Base-by-base conservation (phyloP, 2,113 vertebrate species). In the Ceyx margarethae region DNA sequence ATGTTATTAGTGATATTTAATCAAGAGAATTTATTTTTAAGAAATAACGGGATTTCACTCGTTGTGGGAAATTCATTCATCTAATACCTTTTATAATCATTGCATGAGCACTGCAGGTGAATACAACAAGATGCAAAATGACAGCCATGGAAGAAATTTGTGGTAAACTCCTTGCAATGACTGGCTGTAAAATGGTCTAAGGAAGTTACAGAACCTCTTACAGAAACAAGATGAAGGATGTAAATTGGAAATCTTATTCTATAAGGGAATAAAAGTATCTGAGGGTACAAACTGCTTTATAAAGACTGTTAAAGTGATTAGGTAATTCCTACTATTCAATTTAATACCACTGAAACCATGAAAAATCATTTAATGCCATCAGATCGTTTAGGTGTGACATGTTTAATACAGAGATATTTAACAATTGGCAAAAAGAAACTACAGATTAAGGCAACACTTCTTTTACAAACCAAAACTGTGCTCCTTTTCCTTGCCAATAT, bases 361-460 rank as follows among this genome's bases (percentile, higher is more conserved):
- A 95, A 33, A 88, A 94, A 78, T 45, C 29, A 75, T 77, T 96
- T 93, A 89, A 92, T 81, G 28, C 21, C 46, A 67, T 89, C 53
- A 48, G 29, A 89, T 68, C 76, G 35, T 75, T 96, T 68, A 92
- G 20, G 51, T 94, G 50, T 92, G 50, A 75, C 68, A 84, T 29
- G 48, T 94, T 72, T 91, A 19, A 90, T 89, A 66, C 15, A 90
- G 29, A 93, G 33, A 53, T 88, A 74, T 73, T 62, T 92, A 93
- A 92, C 43, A 86, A 81, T 35, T 50, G 57, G 33, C 57, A 87
- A 77, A 78, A 94, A 87, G 76, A 82, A 85, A 80, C 89, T 82
- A 78, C 54, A 91, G 72, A 93, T 94, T 85, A 93, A 68, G 17
- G 16, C 74, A 82, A 81, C 53, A 66, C 65, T 95, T 92, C 75